These are phyloP conservation scores for Oxygymnocypris stewartii DNA, from an alignment of 2,113 vertebrate genomes.

Conservation along the genomic window DNA sequence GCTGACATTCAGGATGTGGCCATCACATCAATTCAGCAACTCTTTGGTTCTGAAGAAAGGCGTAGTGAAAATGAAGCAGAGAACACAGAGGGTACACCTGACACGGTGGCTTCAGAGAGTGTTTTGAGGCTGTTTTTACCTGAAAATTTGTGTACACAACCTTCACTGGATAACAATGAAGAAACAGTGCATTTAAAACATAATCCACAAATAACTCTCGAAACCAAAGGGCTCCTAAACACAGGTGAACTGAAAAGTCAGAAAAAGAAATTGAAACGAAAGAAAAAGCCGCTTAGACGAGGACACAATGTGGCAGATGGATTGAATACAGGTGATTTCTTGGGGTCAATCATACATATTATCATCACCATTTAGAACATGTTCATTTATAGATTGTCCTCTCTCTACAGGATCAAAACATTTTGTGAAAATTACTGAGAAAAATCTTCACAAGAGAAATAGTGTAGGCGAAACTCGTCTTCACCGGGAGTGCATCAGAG, in stretches of 20 bases:
- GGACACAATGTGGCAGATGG: not conserved
- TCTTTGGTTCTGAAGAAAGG: conserved; percentile 9
- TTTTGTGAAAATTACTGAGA: not conserved
- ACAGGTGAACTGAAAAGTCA: not conserved
- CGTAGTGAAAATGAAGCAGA: not conserved
- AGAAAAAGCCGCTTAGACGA: not conserved
- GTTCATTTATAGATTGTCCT: not conserved
- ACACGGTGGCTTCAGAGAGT: conserved; percentile 22
- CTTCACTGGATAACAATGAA: conserved; percentile 36
- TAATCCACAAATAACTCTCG: conserved; percentile 13
- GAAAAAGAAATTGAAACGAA: conserved; percentile 3
- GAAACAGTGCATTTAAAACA: conserved; percentile 13
- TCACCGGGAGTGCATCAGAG: conserved; percentile 76
- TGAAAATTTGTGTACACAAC: not conserved
- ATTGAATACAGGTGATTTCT: conserved; percentile 41
- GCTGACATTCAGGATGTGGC: conserved; percentile 1
- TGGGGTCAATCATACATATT: not conserved
- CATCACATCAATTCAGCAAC: not conserved
- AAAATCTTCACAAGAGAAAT: conserved; percentile 66
- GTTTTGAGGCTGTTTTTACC: not conserved
- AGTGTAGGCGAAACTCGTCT: conserved; percentile 75
- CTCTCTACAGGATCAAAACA: not conserved
- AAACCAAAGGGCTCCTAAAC: not conserved
- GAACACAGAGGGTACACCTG: not conserved
- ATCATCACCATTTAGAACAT: not conserved